Base-by-base conservation (phyloP, 1,140 invertebrate species). In the Halyomorpha halys region DNA sequence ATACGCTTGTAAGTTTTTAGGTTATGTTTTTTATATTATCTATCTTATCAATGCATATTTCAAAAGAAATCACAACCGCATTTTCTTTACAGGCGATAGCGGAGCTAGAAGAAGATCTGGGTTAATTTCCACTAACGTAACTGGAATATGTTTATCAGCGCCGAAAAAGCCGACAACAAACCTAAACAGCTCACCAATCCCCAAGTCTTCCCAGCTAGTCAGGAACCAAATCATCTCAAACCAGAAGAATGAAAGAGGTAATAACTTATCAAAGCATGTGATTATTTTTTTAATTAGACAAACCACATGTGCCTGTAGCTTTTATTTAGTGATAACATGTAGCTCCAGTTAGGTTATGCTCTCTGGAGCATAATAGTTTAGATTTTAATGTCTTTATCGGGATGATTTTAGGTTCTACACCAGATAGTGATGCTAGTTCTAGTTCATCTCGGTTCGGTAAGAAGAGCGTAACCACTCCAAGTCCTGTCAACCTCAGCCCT, bases 171-270 rank as follows among this genome's bases (percentile, higher is more conserved):
- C 53, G 23, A 56, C 47, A 18, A 19, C 53, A 56, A 56, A 25
- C 23, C 53, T 23, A 25, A 56, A 56, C 14, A 21, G n/a, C 45
- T 65, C 63, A 27, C 63, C 63, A 13, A 65, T 65, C 16, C 63
- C 63, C 25, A 54, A 56, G 19, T 65, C 63, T 59, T 56, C 63
- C 44, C 63, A 65, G 45, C 63, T 65, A 65, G 63, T 65, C 63
- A 65, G 60, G 44, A 34, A 56, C 25, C 45, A 51, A 27, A 2
- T 56, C 30, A 45, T 61, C 4, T 61, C 60, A 45, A 45, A 19
- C n/a, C 21, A 61, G 14, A 44, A 47, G 19, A 61, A 61, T 61
- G 60, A 61, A 45, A 61, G 60, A 61, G 60, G 60, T 45, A 61
- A 61, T 21, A 2, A 56, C 34, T 1, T 11, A 13, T 39, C 34